These are phyloP conservation scores for Meta bourneti DNA, from an alignment of 2,888 invertebrate genomes.

Conservation along the genomic window DNA sequence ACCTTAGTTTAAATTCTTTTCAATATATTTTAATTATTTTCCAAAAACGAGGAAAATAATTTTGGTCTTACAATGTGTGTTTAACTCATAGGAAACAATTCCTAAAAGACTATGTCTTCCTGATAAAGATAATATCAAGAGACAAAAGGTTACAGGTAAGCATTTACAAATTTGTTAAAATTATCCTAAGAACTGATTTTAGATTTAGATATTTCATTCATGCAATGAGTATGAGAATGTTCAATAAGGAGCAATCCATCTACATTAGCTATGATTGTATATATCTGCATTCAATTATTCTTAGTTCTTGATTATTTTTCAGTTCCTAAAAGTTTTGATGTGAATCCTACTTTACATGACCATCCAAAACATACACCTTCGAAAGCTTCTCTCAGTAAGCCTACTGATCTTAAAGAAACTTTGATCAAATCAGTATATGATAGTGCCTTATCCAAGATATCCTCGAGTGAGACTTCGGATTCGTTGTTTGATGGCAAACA, in stretches of 20 bases:
- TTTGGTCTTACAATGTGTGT: background rate
- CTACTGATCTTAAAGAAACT: background rate
- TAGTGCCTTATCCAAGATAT: constrained; percentile 9
- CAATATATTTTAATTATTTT: background rate
- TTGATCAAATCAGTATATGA: constrained; percentile 6
- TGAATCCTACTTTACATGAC: constrained; percentile 5
- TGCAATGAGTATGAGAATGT: background rate
- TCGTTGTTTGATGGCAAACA: constrained; percentile 15
- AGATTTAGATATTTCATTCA: background rate
- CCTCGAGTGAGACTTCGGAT: constrained; percentile 19
- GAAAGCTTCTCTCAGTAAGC: background rate
- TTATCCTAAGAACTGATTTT: background rate
- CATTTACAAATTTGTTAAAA: background rate
- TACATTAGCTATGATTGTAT: background rate
- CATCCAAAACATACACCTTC: constrained; percentile 5
- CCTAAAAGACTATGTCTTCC: background rate
- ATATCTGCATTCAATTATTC: background rate
- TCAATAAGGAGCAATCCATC: background rate
- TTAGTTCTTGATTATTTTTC: background rate
- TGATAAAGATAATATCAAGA: constrained; percentile 21
- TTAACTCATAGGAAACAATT: constrained; percentile 5
- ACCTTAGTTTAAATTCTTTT: background rate
- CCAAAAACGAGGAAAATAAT: background rate
- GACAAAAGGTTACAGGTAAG: constrained; percentile 10
- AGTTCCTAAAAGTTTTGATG: constrained; percentile 21